These are phyloP conservation scores for Agrypnia vestita DNA, from an alignment of 1,140 invertebrate species.

Conservation along the genomic window DNA sequence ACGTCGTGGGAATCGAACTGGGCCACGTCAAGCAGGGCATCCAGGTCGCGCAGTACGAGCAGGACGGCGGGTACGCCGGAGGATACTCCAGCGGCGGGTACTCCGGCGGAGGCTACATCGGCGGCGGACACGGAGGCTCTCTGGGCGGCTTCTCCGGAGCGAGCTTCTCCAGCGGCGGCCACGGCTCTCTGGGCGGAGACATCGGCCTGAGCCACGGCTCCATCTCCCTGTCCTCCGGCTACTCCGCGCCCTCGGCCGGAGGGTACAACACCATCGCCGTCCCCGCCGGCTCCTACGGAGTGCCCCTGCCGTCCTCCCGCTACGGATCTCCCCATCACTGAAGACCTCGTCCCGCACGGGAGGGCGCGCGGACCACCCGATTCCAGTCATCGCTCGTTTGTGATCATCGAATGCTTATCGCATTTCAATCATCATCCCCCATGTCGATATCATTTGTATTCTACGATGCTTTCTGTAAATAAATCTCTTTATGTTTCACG, in stretches of 20 bases:
- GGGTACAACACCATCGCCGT: constrained; percentile 69
- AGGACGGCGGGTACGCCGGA: constrained; percentile 68
- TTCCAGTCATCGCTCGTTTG: constrained; percentile 50
- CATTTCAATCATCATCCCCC: constrained; percentile 51
- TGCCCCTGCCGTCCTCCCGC: constrained; percentile 68
- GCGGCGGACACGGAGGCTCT: constrained; percentile 56
- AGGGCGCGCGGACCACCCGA: background rate
- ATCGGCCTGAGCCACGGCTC: constrained; percentile 54
- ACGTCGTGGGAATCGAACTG: constrained; percentile 77
- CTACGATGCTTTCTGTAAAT: constrained; percentile 60
- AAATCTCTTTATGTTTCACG: constrained; percentile 59
- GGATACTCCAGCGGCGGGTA: constrained; percentile 63
- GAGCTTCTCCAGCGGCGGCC: constrained; percentile 61
- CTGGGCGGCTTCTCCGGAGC: constrained; percentile 18
- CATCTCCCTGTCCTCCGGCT: constrained; percentile 60
- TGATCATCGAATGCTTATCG: constrained; percentile 54
- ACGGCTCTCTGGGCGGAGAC: constrained; percentile 58
- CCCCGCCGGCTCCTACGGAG: constrained; percentile 70
- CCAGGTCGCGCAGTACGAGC: constrained; percentile 79
- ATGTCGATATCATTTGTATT: constrained; percentile 54
- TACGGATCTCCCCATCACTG: constrained; percentile 70
- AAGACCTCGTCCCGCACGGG: constrained; percentile 50
- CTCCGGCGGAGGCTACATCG: constrained; percentile 64
- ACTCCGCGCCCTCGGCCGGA: constrained; percentile 63
- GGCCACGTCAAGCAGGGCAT: constrained; percentile 78